Conservation (phyloP, 2,113 vertebrate species). For the Gymnocephalus cernua region DNA sequence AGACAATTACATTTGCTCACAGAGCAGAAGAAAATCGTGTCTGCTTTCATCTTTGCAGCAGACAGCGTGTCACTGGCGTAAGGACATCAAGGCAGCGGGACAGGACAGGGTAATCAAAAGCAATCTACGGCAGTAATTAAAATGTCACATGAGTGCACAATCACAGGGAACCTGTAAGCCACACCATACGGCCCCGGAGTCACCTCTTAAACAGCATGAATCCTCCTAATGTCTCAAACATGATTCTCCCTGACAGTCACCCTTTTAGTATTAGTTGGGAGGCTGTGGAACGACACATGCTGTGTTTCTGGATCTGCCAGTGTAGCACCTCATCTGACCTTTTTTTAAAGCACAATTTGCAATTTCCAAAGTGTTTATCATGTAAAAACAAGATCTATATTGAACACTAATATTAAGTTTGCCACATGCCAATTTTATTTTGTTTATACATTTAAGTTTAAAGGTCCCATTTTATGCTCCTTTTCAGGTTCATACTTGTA, state of each 20-base stretch:
- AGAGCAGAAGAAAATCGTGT: constrained; percentile 45
- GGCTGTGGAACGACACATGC: constrained; percentile 35
- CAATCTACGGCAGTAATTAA: constrained; percentile 78
- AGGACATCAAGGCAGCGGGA: constrained; percentile 72
- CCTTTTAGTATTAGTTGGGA: constrained; percentile 43
- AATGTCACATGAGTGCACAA: constrained; percentile 74
- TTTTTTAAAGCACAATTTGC: neutral
- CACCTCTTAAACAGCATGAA: constrained; percentile 60
- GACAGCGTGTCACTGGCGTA: constrained; percentile 72
- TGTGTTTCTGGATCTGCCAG: constrained; percentile 17
- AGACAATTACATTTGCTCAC: constrained; percentile 77
- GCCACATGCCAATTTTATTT: neutral
- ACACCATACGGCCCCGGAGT: constrained; percentile 27
- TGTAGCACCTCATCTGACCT: neutral
- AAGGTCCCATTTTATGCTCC: too few relatives aligned
- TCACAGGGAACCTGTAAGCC: constrained; percentile 62
- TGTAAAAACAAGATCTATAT: neutral
- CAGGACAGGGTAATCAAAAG: constrained; percentile 71
- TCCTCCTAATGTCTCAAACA: constrained; percentile 51
- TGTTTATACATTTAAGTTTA: neutral
- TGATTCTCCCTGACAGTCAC: constrained; percentile 37
- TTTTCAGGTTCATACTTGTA: too few relatives aligned
- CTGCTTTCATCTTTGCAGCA: constrained; percentile 72
- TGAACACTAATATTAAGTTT: neutral
- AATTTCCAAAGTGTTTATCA: neutral